Conservation (phyloP, 2,888 invertebrate genomes). For the Branchipolynoe longqiensis region DNA sequence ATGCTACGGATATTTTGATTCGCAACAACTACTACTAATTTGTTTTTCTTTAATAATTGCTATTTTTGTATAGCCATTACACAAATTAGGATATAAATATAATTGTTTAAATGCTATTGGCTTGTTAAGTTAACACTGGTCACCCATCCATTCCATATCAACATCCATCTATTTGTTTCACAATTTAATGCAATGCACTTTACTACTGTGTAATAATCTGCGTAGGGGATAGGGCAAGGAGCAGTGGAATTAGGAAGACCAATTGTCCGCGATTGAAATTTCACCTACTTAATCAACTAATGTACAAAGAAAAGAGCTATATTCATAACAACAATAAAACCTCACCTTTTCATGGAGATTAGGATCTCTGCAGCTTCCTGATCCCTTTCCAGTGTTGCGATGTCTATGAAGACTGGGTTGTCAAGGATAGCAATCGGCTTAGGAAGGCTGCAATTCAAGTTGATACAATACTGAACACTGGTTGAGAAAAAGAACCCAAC, state of each 20-base stretch:
- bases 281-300: too few species aligned
- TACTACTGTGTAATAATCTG: background rate
- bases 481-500: too few species aligned
- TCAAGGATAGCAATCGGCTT: background rate
- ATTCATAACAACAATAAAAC: background rate
- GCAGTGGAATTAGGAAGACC: too few species aligned
- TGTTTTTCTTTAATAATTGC: too few species aligned
- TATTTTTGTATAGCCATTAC: too few species aligned
- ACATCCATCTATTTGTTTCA: too few species aligned
- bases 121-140: background rate
- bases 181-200: background rate
- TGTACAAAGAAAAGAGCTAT: background rate
- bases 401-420: background rate
- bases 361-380: background rate
- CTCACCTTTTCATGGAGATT: background rate
- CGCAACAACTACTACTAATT: too few species aligned
- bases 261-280: too few species aligned
- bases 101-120: background rate
- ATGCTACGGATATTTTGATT: too few species aligned
- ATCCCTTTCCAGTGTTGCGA: background rate
- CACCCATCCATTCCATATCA: too few species aligned
- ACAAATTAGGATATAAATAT: background rate
- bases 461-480: too few species aligned
- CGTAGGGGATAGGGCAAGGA: background rate
- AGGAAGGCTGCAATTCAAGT: too few species aligned